Conservation (phyloP, 2,797 vertebrate genomes). For the Gastrophryne carolinensis region DNA sequence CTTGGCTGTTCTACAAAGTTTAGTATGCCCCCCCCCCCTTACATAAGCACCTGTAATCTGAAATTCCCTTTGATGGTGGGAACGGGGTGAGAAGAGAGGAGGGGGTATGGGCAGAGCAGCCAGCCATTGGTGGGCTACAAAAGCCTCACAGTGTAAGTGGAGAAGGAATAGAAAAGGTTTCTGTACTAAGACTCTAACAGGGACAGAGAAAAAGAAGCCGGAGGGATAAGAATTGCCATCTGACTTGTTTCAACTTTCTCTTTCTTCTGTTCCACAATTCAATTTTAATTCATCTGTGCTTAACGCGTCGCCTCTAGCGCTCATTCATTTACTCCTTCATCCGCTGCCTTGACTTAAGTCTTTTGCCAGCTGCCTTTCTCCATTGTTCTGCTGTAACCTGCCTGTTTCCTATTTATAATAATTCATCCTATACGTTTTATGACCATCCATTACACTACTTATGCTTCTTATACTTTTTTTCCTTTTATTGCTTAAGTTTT, state of each 20-base stretch:
- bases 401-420: background rate
- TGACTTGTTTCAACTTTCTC: background rate
- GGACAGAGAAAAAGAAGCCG: background rate
- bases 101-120: conserved; percentile 27
- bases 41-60: conserved; percentile 12
- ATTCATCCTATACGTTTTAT: background rate
- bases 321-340: background rate
- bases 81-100: conserved; percentile 49
- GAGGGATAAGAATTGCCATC: conserved; percentile 4
- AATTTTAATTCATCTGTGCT: background rate
- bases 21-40: background rate
- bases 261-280: background rate
- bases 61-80: conserved; percentile 58
- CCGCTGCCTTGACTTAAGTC: background rate
- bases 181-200: conserved; percentile 11
- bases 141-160: conserved; percentile 4
- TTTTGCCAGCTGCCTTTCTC: background rate
- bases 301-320: background rate
- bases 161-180: conserved; percentile 37
- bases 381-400: too few relatives aligned
- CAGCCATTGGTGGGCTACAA: conserved; percentile 23
- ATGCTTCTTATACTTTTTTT: background rate
- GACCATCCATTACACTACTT: background rate
- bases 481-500: background rate
- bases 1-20: background rate